These are phyloP conservation scores for Pelodiscus sinensis DNA, from an alignment of 2,113 vertebrate genomes.

Conservation along the genomic window DNA sequence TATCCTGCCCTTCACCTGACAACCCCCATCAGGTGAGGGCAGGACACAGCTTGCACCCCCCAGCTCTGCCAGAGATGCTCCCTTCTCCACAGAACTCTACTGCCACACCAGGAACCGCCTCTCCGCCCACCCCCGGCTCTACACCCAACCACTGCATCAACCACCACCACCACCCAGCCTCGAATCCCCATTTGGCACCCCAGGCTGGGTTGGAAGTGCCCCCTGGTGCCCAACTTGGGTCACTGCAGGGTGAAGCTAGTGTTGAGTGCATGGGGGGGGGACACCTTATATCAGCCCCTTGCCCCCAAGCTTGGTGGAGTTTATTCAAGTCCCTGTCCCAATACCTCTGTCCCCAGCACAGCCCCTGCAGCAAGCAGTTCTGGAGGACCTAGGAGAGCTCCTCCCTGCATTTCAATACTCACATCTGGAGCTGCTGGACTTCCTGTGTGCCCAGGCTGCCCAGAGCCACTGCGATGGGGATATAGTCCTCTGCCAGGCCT, in stretches of 20 bases:
- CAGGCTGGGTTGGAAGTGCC: neutral
- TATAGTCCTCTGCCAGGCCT: slow-evolving; percentile 47
- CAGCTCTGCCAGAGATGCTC: no score
- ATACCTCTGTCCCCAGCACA: no score
- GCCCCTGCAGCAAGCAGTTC: neutral
- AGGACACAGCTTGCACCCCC: no score
- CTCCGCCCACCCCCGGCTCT: no score
- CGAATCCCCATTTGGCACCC: neutral
- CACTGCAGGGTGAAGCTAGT: neutral
- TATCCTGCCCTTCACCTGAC: neutral
- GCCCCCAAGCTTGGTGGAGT: no score
- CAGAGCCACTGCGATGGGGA: slow-evolving; percentile 32
- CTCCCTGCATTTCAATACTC: neutral
- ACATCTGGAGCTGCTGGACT: slow-evolving; percentile 35
- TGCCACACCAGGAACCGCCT: neutral
- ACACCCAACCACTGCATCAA: no score
- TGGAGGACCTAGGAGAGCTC: neutral
- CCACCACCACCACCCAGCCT: neutral
- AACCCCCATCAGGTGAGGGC: neutral
- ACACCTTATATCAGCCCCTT: neutral
- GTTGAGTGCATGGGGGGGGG: neutral
- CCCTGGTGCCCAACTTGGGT: neutral
- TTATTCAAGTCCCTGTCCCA: no score
- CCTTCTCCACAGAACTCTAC: no score
- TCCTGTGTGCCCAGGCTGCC: slow-evolving; percentile 40